Conservation (phyloP, 2,888 invertebrate species). For the Byasa hedistus region DNA sequence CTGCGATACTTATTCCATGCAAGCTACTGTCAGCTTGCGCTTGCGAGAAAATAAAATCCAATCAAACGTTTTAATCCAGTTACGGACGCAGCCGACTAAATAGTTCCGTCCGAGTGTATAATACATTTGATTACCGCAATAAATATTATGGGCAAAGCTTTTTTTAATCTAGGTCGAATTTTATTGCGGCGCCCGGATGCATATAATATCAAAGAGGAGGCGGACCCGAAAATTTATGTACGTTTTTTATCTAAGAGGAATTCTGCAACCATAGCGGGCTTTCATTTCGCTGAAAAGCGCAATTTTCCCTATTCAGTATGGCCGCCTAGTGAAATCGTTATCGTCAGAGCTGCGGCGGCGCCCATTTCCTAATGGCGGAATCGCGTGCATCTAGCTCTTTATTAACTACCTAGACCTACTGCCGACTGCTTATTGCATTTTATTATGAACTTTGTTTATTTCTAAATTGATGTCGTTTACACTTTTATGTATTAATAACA, state of each 20-base stretch:
- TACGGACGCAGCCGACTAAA: slow-evolving; percentile 22
- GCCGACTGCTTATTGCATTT: slow-evolving; percentile 44
- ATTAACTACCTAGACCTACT: slow-evolving; percentile 48
- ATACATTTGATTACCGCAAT: slow-evolving; percentile 26
- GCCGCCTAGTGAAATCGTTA: slow-evolving; percentile 73
- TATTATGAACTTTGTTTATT: slow-evolving; percentile 36
- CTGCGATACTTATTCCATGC: slow-evolving; percentile 27
- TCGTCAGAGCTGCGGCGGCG: slow-evolving; percentile 65
- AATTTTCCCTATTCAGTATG: slow-evolving; percentile 74
- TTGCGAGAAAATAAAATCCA: slow-evolving; percentile 27
- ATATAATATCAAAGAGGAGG: slow-evolving; percentile 46
- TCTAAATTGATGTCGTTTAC: slow-evolving; percentile 16
- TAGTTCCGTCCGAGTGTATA: slow-evolving; percentile 23
- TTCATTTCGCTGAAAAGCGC: slow-evolving; percentile 75
- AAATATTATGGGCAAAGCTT: slow-evolving; percentile 26
- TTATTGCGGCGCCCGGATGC: slow-evolving; percentile 52
- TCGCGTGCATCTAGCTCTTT: slow-evolving; percentile 73
- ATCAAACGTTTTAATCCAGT: slow-evolving; percentile 27
- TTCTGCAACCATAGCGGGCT: slow-evolving; percentile 62
- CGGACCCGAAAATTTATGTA: slow-evolving; percentile 40
- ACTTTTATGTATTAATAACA: slow-evolving; percentile 3
- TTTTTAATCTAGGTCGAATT: slow-evolving; percentile 40
- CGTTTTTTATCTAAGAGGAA: slow-evolving; percentile 62
- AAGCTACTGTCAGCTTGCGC: slow-evolving; percentile 17
- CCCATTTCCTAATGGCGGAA: slow-evolving; percentile 75